Base-by-base conservation (phyloP, 2,888 invertebrate genomes). In the Zygothrica quintamaculata region DNA sequence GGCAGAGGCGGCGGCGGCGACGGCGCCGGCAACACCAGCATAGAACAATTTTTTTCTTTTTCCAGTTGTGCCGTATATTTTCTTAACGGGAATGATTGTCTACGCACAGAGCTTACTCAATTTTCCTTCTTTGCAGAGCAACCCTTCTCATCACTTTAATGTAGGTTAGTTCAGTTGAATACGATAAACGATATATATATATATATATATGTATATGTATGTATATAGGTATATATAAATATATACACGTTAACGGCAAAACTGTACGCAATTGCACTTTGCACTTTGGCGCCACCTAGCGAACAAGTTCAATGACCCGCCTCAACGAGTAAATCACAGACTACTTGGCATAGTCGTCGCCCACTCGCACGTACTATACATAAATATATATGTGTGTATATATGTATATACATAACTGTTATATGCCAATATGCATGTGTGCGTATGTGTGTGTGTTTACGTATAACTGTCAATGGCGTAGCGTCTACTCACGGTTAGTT, bases 311-410 rank as follows among this genome's bases (percentile, higher is more conserved):
- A 80, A 79, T 82, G 79, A 80, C 86, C 79, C 80, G 70, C 71
- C 72, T 72, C 72, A 72, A 72, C 66, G 82, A 80, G 82, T 73
- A 85, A 80, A 80, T 85, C 79, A 82, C 85, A 78, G 80, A 80
- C 84, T 65, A 75, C 73, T 77, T 80, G 84, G 84, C 73, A 69
- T 52, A 64, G 69, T 64, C 70, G 44, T 61, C 70, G 44, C 65
- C 60, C 76, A 68, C 64, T 50, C 50, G 29, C 56, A 25, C 29
- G 46, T 33, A 11, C 15, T 36, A 11, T 47, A 31, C 25, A 15
- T 47, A 47, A 36, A 34, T 11, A 22, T 25, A 42, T 37, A 18
- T 7, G 18, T 37, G 37, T 37, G 34, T 18, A 31, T 22, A 15
- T 4, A 15, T 25, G 9, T 25, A 46, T 13, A 43, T n/a, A n/a